A percentile compares a stretch with the other conserved stretches of the same genome.
Conservation (phyloP, 2,797 vertebrate genomes). For the Miichthys miiuy region DNA sequence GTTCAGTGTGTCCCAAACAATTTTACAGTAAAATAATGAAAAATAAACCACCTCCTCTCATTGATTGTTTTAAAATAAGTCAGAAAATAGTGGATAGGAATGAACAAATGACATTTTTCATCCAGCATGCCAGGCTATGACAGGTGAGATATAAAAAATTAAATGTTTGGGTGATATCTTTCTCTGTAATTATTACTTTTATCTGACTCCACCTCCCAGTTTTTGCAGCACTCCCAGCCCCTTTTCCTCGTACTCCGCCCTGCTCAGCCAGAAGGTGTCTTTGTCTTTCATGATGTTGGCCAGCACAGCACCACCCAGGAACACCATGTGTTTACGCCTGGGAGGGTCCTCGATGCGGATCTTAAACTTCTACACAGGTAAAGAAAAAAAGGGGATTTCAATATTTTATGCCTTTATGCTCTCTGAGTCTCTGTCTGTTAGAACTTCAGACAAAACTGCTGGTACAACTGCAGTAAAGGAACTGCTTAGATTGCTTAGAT, state of each 20-base stretch:
- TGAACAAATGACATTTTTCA: neutral
- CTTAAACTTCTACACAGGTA: constrained; percentile 83
- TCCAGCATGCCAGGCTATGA: neutral
- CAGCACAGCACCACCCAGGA: constrained; percentile 87
- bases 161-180: neutral
- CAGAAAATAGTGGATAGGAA: neutral
- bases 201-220: constrained; percentile 80
- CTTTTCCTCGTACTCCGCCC: constrained; percentile 85
- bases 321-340: constrained; percentile 89
- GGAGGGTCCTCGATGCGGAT: constrained; percentile 89
- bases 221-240: constrained; percentile 85
- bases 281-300: constrained; percentile 92
- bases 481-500: neutral
- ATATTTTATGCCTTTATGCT: neutral
- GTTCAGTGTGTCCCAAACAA: neutral
- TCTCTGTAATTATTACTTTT: neutral
- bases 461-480: neutral
- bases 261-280: constrained; percentile 86
- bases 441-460: neutral
- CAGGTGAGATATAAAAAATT: neutral
- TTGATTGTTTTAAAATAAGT: neutral
- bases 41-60: neutral
- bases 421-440: neutral
- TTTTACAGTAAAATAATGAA: neutral
- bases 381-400: neutral